Evolutionary conservation across 1,140 invertebrate genomes (phyloP), one percentile per base, ranked within the genome.

Genomic region (Carcinoscorpius rotundicauda): DNA sequence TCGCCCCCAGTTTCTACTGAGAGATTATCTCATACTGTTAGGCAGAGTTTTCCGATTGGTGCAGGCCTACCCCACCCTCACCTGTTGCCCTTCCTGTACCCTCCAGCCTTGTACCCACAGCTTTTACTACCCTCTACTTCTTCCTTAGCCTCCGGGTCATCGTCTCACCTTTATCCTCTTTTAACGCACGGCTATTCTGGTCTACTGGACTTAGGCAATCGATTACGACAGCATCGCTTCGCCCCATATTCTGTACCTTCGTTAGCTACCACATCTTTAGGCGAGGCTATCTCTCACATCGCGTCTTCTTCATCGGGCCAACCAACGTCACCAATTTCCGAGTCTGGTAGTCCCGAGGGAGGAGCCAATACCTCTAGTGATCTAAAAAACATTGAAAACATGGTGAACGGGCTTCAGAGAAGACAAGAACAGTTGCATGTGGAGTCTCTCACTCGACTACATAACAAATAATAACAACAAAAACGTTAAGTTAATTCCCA

Each of bases 321-420:
- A 29, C 29, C 29, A 29, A 29, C 29, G 29, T 29, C 29, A 29
- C 29, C 29, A 29, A 29, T 69, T 67, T 72, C 74, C 49, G 73
- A 79, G 59, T 77, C 76, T 56, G 78, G 76, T 51, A 80, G 84
- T 11, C 82, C 83, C 0, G 77, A 65, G 58, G 62, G 64, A 6
- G 67, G 71, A 58, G 69, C 69, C 48, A 74, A 71, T 6, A 70
- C 73, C 48, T 72, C 76, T 10, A 78, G 77, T 70, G 91, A 95
- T 78, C 82, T 97, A 64, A 94, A 94, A 78, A 93, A 86, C 77
- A 97, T 97, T 78, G 92, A 97, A 78, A 93, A 93, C 75, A 96
- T 95, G 92, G 90, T 96, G 67, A 95, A 95, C 77, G 92, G 91
- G 1, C 79, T 96, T 50, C 91, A 95, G 75, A 71, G 75, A 65